Percentiles rank a stretch among this genome's conserved stretches.
Evolutionary conservation across 2,113 vertebrate genomes (phyloP).

Genomic region (Neolamprologus toae): DNA sequence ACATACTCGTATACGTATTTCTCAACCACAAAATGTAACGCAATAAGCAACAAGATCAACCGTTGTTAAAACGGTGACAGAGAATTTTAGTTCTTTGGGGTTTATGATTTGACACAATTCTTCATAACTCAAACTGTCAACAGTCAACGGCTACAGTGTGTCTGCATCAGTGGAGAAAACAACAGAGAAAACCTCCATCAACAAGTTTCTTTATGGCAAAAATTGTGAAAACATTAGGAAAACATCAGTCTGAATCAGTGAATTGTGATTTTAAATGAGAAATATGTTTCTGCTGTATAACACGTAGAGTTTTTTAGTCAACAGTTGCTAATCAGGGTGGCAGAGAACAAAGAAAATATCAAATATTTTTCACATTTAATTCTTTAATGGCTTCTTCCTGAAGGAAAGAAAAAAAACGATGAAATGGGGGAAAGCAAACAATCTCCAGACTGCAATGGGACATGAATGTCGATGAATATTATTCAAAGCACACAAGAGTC

Average conservation of each 20-base stretch:
- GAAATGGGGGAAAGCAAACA: background rate
- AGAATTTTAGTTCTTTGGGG: background rate
- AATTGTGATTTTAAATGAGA: background rate
- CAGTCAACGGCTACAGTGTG: background rate
- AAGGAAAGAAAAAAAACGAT: background rate
- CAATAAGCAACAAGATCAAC: background rate
- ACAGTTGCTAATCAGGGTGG: background rate
- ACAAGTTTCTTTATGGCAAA: background rate
- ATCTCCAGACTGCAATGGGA: background rate
- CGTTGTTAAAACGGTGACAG: background rate
- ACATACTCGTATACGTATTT: background rate
- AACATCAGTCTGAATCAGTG: background rate
- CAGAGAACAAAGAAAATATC: background rate
- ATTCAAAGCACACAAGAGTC: constrained; percentile 20
- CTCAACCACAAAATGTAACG: background rate
- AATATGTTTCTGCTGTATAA: background rate
- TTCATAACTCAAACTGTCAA: background rate
- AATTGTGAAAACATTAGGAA: background rate
- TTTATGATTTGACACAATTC: background rate
- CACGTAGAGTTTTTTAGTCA: background rate
- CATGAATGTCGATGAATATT: background rate
- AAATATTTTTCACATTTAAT: background rate
- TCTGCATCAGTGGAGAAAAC: background rate
- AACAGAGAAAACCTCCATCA: background rate
- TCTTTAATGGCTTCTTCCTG: constrained; percentile 40